These are phyloP conservation scores for Caretta caretta DNA, from an alignment of 2,113 vertebrate genomes.

Conservation along the genomic window DNA sequence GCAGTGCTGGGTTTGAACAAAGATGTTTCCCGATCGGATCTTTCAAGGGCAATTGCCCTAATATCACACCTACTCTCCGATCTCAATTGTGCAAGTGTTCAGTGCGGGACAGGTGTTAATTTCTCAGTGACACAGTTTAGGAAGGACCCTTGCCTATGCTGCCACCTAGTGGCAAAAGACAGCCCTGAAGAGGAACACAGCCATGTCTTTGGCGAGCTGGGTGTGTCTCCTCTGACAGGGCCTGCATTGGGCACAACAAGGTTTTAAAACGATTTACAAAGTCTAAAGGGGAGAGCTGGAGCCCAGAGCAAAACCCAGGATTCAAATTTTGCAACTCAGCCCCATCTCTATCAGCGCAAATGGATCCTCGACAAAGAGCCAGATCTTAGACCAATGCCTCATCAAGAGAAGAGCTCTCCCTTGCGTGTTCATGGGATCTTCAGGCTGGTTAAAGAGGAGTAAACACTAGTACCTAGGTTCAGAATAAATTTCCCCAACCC, in stretches of 20 bases:
- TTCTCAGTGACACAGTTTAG: background rate
- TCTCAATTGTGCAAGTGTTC: background rate
- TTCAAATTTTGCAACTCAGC: background rate
- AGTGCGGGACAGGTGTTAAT: background rate
- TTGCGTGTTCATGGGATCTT: background rate
- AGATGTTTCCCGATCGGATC: background rate
- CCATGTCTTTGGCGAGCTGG: background rate
- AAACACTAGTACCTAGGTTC: background rate
- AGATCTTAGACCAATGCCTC: no score
- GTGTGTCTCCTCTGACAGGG: background rate
- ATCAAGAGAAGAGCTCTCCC: background rate
- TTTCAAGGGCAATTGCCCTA: no score
- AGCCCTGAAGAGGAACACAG: background rate
- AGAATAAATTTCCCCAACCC: background rate
- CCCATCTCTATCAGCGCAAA: background rate
- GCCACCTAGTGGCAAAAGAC: background rate
- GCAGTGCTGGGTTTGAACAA: rapidly evolving
- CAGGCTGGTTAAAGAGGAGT: background rate
- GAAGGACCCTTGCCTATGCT: background rate
- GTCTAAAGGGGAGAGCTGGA: background rate
- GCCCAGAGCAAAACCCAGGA: no score
- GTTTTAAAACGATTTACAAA: background rate
- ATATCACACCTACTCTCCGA: background rate
- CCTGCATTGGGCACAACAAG: background rate
- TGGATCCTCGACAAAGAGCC: background rate